These are phyloP conservation scores for Andrena trimmerana DNA, from an alignment of 2,888 invertebrate genomes.

Conservation along the genomic window DNA sequence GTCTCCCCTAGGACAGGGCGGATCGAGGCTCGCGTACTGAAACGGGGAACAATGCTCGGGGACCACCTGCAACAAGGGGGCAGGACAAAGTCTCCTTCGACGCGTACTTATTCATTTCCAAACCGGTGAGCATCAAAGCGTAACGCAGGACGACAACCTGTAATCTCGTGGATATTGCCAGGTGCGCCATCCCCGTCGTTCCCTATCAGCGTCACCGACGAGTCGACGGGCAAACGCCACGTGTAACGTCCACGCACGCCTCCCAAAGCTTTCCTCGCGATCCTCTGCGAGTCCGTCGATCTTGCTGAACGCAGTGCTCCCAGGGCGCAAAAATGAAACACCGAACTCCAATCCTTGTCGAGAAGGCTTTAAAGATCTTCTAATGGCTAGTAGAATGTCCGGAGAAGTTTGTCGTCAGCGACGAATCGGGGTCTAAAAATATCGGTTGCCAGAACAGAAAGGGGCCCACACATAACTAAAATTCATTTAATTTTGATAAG, in stretches of 20 bases:
- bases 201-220: constrained; percentile 58
- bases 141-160: constrained; percentile 67
- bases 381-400: not conserved
- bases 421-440: too few relatives aligned
- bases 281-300: constrained; percentile 47
- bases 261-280: constrained; percentile 34
- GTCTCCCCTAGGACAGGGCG: not conserved
- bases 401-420: too few relatives aligned
- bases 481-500: too few relatives aligned
- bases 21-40: constrained; percentile 40
- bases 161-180: constrained; percentile 75
- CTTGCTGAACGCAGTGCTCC: constrained; percentile 25
- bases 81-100: constrained; percentile 55
- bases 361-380: not conserved
- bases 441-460: too few relatives aligned
- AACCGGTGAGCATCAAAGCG: constrained; percentile 73
- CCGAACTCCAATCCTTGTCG: not conserved
- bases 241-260: constrained; percentile 42
- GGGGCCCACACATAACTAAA: too few relatives aligned
- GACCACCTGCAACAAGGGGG: constrained; percentile 60
- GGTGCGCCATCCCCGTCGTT: constrained; percentile 65
- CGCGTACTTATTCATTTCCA: constrained; percentile 75
- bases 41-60: constrained; percentile 45
- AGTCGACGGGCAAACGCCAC: constrained; percentile 48
- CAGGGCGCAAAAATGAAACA: not conserved